Conservation (phyloP, 2,113 vertebrate genomes). For the Spheniscus mendiculus region DNA sequence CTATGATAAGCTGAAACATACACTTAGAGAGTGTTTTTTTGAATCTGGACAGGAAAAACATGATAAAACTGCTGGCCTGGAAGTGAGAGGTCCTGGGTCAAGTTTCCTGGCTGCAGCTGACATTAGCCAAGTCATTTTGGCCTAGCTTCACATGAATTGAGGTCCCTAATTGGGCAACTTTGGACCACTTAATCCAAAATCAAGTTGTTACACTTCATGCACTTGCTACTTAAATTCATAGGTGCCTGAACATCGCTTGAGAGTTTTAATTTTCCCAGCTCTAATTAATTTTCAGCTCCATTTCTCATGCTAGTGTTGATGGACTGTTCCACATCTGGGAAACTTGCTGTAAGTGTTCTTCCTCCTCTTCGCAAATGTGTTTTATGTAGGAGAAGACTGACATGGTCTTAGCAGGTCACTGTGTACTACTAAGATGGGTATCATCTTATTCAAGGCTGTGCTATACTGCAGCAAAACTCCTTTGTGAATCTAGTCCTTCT, state of each 20-base stretch:
- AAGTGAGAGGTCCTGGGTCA: neutral
- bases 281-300: neutral
- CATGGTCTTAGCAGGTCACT: neutral
- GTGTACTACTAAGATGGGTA: neutral
- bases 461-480: neutral
- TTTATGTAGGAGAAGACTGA: neutral
- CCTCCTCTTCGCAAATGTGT: neutral
- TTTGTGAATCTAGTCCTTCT: neutral
- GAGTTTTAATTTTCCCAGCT: neutral
- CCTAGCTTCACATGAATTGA: neutral
- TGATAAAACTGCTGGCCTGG: neutral
- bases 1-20: neutral
- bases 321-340: neutral
- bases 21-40: neutral
- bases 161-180: neutral
- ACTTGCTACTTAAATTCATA: neutral
- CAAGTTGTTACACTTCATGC: neutral
- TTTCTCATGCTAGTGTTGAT: neutral
- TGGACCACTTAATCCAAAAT: neutral
- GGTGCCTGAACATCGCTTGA: neutral
- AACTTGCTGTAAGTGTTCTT: neutral
- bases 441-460: neutral
- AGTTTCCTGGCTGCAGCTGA: neutral
- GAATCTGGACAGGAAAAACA: neutral
- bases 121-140: neutral